These are phyloP conservation scores for Dendrolimus punctatus DNA, from an alignment of 1,140 invertebrate genomes.

Conservation along the genomic window DNA sequence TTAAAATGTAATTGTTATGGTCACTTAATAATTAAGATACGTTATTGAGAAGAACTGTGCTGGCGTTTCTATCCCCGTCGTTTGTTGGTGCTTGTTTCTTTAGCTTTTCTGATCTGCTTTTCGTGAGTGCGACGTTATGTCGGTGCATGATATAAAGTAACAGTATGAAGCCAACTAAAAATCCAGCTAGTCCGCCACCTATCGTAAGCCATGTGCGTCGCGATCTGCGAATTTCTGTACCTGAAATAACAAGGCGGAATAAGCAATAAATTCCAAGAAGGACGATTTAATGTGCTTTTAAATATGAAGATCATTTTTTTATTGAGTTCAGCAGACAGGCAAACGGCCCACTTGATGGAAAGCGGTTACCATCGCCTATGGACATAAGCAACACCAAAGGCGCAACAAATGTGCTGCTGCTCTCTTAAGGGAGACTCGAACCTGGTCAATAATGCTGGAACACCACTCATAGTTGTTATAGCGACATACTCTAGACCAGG, in stretches of 20 bases:
- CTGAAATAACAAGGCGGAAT: constrained; percentile 25
- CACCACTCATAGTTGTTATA: no score
- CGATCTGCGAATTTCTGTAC: constrained; percentile 36
- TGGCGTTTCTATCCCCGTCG: constrained; percentile 30
- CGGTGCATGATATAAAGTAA: constrained; percentile 63
- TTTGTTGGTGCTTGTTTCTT: constrained; percentile 26
- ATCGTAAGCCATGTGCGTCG: constrained; percentile 66
- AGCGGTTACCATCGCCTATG: no score
- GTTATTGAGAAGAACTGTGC: constrained; percentile 38
- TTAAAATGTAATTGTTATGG: neutral
- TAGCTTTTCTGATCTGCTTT: constrained; percentile 37
- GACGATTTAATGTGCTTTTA: no score
- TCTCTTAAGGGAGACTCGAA: no score
- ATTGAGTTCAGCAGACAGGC: no score
- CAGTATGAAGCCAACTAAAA: constrained; percentile 60
- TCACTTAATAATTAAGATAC: constrained; percentile 2
- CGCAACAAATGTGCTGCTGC: no score
- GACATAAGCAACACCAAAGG: no score
- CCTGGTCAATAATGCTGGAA: no score
- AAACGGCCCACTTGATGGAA: no score
- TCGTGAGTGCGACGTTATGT: constrained; percentile 62
- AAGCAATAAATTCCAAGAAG: neutral
- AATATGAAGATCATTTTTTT: no score
- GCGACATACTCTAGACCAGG: no score
- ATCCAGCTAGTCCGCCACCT: constrained; percentile 50